These are phyloP conservation scores for Epicampocera succincta DNA, from an alignment of 2,888 invertebrate genomes.

Conservation along the genomic window DNA sequence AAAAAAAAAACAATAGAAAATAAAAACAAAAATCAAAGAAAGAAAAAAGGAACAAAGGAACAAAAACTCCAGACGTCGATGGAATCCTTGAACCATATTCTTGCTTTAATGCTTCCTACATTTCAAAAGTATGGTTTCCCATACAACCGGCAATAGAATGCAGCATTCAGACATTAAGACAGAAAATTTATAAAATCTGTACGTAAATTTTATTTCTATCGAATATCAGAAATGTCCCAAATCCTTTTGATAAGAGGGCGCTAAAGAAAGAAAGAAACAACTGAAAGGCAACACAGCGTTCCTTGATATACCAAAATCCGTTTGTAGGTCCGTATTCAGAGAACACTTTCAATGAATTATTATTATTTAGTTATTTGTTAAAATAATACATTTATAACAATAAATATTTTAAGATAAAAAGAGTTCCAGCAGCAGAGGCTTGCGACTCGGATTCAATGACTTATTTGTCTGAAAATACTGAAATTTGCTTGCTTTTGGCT, in stretches of 20 bases:
- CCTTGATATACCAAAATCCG: too few species aligned
- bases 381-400: too few species aligned
- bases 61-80: not conserved
- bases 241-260: not conserved
- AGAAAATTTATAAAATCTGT: not conserved
- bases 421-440: too few species aligned
- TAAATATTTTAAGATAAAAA: too few species aligned
- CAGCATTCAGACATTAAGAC: conserved; percentile 1
- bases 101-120: conserved; percentile 18
- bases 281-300: not conserved
- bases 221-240: conserved; percentile 12
- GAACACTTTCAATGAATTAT: too few species aligned
- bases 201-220: not conserved
- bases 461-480: too few species aligned
- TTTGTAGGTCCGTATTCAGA: too few species aligned
- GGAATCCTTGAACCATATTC: conserved; percentile 21
- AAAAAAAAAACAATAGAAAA: conserved; percentile 7
- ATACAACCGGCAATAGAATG: conserved; percentile 31
- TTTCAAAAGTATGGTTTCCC: conserved; percentile 14
- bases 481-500: too few species aligned
- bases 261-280: not conserved
- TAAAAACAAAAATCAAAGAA: not conserved
- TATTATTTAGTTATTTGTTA: too few species aligned
- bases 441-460: too few species aligned
- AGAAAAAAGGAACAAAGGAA: too few species aligned